Evolutionary conservation across 2,797 vertebrate species (phyloP), one percentile per base, ranked within the genome.

Genomic region (Sebastes variabilis): DNA sequence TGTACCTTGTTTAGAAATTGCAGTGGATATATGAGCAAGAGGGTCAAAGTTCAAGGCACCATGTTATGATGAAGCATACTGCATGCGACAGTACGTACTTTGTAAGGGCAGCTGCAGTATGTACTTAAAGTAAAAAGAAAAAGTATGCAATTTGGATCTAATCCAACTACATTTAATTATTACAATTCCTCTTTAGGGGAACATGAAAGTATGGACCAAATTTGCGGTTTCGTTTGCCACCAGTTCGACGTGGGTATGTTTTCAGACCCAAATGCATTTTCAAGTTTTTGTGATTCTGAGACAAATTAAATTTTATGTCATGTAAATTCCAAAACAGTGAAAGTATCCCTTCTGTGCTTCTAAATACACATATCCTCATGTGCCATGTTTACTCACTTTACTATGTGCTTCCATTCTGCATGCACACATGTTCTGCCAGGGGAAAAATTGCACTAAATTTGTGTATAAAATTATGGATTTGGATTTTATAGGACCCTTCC

Each of bases 391-490:
- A 42, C 38, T 12, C 27, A 52, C n/a, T 58, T 59, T 9, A 72
- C 25, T 18, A 70, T 22, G 12, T 25, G 13, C 29, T 30, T 38
- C 55, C 20, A 60, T 38, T 25, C 32, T 55, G 3, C 30, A 36
- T 54, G 30, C 10, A 13, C 66, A 74, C 13, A 32, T 56, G 18
- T 75, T 81, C 32, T 12, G 7, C 30, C 0, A 2, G 14, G 12
- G 22, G 7, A 9, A 6, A 68, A 56, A 65, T 54, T 16, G 58
- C 58, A 76, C 68, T 18, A 36, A 34, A 60, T 79, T 29, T 49
- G 18, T 2, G 24, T 6, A 32, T 24, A 60, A 56, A 75, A 78
- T 60, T 22, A 80, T 72, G 60, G 14, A 67, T 72, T 82, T 75
- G 20, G 14, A 38, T 76, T 72, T 55, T 24, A 46, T 25, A 65